Evolutionary conservation across 2,113 vertebrate species (phyloP), one percentile per base, ranked within the genome.

Genomic region (Scomber colias): DNA sequence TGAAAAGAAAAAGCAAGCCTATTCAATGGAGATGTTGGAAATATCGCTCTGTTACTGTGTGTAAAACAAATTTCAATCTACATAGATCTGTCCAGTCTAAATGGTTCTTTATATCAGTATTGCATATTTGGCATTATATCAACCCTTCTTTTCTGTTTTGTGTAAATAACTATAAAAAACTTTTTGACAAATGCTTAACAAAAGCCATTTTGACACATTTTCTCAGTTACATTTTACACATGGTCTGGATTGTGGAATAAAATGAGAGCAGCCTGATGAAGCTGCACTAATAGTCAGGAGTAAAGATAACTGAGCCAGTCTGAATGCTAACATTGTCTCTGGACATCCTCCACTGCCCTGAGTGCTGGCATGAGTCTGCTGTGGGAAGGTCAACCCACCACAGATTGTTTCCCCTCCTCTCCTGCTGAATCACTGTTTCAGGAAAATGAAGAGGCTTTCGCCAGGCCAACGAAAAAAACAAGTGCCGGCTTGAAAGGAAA

Each of bases 341-440:
- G 62, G 48, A 72, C 73, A 79, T 24, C 77, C 67, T 76, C 71
- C 63, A 14, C 62, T 45, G 55, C 45, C 31, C 71, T 60, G 56
- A 49, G 45, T 65, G 76, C 44, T 82, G 66, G 61, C 71, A 50
- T 55, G 19, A 55, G 66, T 70, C 49, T 56, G 63, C 59, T 76
- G 69, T 73, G 44, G 66, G 69, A 75, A 79, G 76, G 81, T 82
- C 77, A 71, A 50, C 55, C 65, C 78, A 54, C 62, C 40, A 40
- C 6, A 16, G 17, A 7, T 71, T 44, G 45, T 80, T 73, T 75
- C 63, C 56, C 12, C 57, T 85, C 19, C 51, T 66, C 65, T 75
- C 76, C 64, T 0, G n/a, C 86, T 83, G 82, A 87, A 75, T 87
- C 76, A 87, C 74, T 17, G 44, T 72, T 86, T 88, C 11, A 77